Conservation (phyloP, 2,113 vertebrate species). For the Rhea americana region DNA sequence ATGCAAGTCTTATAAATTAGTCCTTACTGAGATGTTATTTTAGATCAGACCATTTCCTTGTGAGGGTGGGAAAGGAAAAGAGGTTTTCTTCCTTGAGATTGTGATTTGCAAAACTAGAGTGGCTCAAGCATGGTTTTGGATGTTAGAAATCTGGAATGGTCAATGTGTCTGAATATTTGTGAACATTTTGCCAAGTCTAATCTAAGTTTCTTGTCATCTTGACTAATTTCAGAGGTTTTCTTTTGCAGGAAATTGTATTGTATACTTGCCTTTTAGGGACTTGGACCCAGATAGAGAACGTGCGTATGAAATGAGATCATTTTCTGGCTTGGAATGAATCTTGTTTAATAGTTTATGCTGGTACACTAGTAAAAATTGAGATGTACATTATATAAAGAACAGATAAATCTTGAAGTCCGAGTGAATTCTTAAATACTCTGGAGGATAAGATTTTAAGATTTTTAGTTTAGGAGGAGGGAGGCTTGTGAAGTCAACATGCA, state of each 20-base stretch:
- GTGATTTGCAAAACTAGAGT: neutral
- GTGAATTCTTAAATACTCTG: neutral
- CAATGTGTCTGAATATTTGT: neutral
- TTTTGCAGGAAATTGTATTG: conserved; percentile 43
- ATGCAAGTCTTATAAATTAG: neutral
- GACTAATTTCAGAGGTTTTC: conserved; percentile 50
- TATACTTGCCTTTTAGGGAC: neutral
- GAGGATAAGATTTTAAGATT: neutral
- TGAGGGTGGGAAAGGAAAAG: neutral
- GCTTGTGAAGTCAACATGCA: neutral
- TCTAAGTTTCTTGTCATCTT: conserved; percentile 48
- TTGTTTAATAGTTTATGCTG: neutral
- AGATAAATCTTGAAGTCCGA: neutral
- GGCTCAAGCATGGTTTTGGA: neutral
- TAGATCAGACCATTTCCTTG: neutral
- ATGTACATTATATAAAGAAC: neutral
- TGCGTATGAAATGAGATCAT: conserved; percentile 2
- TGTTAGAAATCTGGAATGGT: neutral
- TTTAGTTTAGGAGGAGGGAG: neutral
- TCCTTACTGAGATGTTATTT: neutral
- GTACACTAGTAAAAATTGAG: neutral
- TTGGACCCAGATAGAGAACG: neutral
- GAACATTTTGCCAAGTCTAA: neutral
- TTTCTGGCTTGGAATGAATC: conserved; percentile 1
- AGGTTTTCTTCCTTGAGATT: neutral